These are phyloP conservation scores for Scotopteryx bipunctaria DNA, from an alignment of 2,888 invertebrate species.

Conservation along the genomic window DNA sequence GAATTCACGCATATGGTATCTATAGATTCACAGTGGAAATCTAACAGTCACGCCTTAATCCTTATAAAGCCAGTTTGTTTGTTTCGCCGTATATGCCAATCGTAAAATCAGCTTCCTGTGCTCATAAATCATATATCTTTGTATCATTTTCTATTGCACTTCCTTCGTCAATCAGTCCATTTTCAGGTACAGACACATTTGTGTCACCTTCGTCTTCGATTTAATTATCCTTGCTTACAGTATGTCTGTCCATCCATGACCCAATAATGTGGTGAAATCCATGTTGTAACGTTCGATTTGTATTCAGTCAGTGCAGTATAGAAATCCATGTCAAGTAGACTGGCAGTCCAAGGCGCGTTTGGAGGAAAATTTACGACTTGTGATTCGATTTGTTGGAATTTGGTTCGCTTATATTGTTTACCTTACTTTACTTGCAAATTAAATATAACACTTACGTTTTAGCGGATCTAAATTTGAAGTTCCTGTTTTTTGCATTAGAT, in stretches of 20 bases:
- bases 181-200: slow-evolving; percentile 42
- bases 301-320: slow-evolving; percentile 74
- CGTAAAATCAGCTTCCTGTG: slow-evolving; percentile 22
- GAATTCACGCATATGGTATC: slow-evolving; percentile 9
- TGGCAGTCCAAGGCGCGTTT: slow-evolving; percentile 66
- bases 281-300: slow-evolving; percentile 75
- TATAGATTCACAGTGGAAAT: slow-evolving; percentile 20
- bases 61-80: slow-evolving; percentile 10
- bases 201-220: slow-evolving; percentile 45
- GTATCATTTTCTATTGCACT: slow-evolving; percentile 28
- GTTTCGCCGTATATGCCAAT: slow-evolving; percentile 8
- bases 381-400: slow-evolving; percentile 50
- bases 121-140: slow-evolving; percentile 25
- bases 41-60: slow-evolving; percentile 18
- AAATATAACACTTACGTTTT: no score
- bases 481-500: no score
- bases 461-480: no score
- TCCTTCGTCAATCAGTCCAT: slow-evolving; percentile 40
- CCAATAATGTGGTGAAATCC: slow-evolving; percentile 81
- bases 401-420: slow-evolving; percentile 35
- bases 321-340: slow-evolving; percentile 82
- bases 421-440: neutral
- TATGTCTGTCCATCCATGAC: slow-evolving; percentile 68
- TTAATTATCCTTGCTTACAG: slow-evolving; percentile 58
- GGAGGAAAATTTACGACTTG: slow-evolving; percentile 72